Base-by-base conservation (phyloP, 2,113 vertebrate species). In the Apeltes quadracus region DNA sequence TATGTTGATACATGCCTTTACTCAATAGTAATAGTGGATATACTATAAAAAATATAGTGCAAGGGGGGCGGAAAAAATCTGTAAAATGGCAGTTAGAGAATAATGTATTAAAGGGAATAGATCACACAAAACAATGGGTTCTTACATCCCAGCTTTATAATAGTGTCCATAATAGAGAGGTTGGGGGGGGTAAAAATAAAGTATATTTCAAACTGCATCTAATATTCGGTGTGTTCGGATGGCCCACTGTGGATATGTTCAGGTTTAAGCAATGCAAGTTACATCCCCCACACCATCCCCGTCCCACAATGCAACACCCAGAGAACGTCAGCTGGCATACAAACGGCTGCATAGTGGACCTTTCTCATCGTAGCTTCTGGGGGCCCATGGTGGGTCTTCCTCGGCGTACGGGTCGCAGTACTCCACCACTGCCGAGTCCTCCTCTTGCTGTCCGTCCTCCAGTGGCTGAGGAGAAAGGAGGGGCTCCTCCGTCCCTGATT, bases 381-480 rank as follows among this genome's bases (percentile, higher is more conserved):
- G 97, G 54, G 97, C 97, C 97, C 97, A 99, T 0, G 97, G 95
- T 1, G 97, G 97, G 72, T 98, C 97, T 76, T 97, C 97, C 84
- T 98, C 97, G 18, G 97, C 96, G 0, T 99, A 99, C 0, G 96
- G 97, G 84, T 99, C 97, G 0, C 92, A 97, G 89, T 98, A 98
- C 83, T 99, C 97, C 53, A 98, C 95, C 73, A 98, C 95, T 0
- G 96, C 94, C 0, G 96, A 94, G 74, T 97, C 96, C 41, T 96
- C 96, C 43, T 97, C 97, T 58, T 96, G 95, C 2, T 94, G 95
- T 58, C 68, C 72, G n/a, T 96, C 95, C 83, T 96, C 95, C 46
- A 51, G 0, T 1, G 82, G 84, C 39, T 95, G 94, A 27, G 94
- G 95, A n/a, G 95, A 91, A 0, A 94, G 90, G 0, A 92, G 94